Evolutionary conservation across 2,888 invertebrate species (phyloP), one percentile per base, ranked within the genome.

Genomic region (Epinotia bilunana): DNA sequence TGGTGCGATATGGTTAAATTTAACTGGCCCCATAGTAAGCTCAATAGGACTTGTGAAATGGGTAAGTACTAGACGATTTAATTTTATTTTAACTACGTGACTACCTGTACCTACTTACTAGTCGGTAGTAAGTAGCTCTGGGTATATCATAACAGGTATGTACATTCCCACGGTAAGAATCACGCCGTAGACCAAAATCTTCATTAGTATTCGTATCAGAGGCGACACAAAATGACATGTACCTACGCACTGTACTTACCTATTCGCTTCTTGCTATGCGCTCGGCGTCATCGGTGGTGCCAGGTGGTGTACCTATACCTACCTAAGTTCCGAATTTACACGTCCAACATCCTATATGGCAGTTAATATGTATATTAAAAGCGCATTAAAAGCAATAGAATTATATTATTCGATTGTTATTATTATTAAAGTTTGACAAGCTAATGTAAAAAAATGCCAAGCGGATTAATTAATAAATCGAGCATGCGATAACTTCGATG

Each of bases 301-400:
- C 79, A 60, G 73, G 76, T 76, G 3, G 13, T 43, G 12, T 43
- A 28, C 23, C 23, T 28, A 28, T 43, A 28, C 23, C 23, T 28
- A 28, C 3, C 5, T 64, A 79, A 78, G 73, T 77, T 79, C 80
- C 80, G 76, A 79, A 79, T 81, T 79, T 80, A 81, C 79, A 76
- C 62, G 77, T 76, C 77, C 74, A 77, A 49, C 16, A 49, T 76
- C 77, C 75, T 77, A 76, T 28, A 53, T 64, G 58, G 69, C 62
- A 18, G 49, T 58, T 58, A 63, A 53, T 70, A 58, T 7, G 20
- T 16, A 43, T 43, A 53, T 7, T 53, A 53, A 53, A n/a, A 16
- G n/a, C n/a, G 53, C 16, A 53, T n/a, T 39, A 20, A 18, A 55
- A 55, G 6, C 18, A 9, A 20, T 6, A n/a, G 12, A 57, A 55